Evolutionary conservation across 2,797 vertebrate genomes (phyloP).

Genomic region (Rhinophrynus dorsalis): DNA sequence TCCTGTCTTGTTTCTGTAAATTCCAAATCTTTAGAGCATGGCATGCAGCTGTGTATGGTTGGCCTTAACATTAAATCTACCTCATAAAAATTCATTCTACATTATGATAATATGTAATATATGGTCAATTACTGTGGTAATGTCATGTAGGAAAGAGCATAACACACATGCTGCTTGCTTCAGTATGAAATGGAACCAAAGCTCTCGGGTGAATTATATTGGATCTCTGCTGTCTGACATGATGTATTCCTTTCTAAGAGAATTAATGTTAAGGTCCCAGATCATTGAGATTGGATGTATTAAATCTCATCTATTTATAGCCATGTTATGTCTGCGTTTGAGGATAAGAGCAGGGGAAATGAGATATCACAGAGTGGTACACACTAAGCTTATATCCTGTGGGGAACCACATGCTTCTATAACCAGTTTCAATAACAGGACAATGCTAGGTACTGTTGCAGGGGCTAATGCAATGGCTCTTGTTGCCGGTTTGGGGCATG

Average conservation of each 20-base stretch:
- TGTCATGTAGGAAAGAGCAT: background rate
- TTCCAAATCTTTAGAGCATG: too few species aligned
- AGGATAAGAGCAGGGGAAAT: background rate
- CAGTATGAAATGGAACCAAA: background rate
- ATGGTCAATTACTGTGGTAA: background rate
- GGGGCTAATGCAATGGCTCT: too few species aligned
- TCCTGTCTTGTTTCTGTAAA: too few species aligned
- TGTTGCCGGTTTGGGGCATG: too few species aligned
- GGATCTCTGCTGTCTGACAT: background rate
- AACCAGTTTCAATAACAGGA: too few species aligned
- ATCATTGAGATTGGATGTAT: slow-evolving; percentile 1
- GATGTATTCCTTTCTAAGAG: background rate
- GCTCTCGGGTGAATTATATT: background rate
- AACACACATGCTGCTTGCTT: background rate
- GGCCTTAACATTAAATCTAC: too few species aligned
- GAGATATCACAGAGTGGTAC: background rate
- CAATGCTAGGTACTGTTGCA: too few species aligned
- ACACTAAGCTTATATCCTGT: background rate
- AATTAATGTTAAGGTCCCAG: background rate
- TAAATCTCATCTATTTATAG: background rate
- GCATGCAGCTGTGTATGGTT: too few species aligned
- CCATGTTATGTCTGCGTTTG: background rate
- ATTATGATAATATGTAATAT: too few species aligned
- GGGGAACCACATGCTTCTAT: too few species aligned
- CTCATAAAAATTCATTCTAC: too few species aligned